Percentiles rank a stretch among this genome's conserved stretches.
These are phyloP conservation scores for Silurus aristotelis DNA, from an alignment of 2,797 vertebrate species.

Conservation along the genomic window DNA sequence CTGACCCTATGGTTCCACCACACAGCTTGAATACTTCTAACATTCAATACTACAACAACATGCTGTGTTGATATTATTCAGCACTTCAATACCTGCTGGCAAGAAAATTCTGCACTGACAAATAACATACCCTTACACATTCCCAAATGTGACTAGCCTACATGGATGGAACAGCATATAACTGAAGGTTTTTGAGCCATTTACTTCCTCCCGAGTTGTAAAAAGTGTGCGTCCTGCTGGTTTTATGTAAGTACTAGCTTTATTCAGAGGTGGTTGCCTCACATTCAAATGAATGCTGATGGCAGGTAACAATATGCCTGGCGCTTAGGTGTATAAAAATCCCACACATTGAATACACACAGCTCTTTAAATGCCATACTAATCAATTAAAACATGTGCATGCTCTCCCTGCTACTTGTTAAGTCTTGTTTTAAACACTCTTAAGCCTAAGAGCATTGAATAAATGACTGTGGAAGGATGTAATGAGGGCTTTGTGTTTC, in stretches of 20 bases:
- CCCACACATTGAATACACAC: background rate
- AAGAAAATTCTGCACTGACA: background rate
- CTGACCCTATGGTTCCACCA: background rate
- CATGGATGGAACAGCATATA: background rate
- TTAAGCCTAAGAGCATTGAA: background rate
- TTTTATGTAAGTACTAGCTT: background rate
- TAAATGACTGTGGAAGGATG: conserved; percentile 12
- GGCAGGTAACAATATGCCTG: background rate
- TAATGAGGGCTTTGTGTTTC: background rate
- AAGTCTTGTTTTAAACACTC: background rate
- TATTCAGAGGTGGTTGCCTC: conserved; percentile 4
- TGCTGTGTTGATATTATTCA: background rate
- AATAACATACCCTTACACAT: background rate
- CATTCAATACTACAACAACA: background rate
- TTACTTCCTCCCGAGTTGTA: background rate
- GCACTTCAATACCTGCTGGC: too few species aligned
- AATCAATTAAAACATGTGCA: background rate
- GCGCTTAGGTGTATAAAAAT: background rate
- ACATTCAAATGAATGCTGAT: background rate
- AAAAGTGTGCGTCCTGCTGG: background rate
- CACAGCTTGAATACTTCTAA: background rate
- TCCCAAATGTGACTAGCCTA: background rate
- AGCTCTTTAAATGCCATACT: background rate
- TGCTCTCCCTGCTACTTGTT: background rate
- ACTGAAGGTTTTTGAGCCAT: background rate